A percentile compares a stretch with the other conserved stretches of the same genome.
These are phyloP conservation scores for Thalpophila matura DNA, from an alignment of 2,888 invertebrate species.

Conservation along the genomic window DNA sequence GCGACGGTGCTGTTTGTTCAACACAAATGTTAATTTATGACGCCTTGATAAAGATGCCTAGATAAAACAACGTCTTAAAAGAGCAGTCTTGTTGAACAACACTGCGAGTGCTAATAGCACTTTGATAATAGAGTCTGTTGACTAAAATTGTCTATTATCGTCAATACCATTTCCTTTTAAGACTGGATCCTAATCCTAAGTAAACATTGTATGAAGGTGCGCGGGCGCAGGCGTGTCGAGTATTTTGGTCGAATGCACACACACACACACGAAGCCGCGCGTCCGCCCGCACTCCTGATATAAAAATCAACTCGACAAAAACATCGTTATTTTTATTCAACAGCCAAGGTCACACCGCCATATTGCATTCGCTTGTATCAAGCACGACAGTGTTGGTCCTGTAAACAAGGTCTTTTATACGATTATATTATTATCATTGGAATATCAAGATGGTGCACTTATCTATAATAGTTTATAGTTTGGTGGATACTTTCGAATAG, in stretches of 20 bases:
- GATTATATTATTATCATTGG: slow-evolving; percentile 58
- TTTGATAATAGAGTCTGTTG: slow-evolving; percentile 68
- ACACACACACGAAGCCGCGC: slow-evolving; percentile 59
- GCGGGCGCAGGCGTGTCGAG: slow-evolving; percentile 53
- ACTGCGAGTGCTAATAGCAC: slow-evolving; percentile 77
- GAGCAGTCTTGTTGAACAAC: slow-evolving; percentile 60
- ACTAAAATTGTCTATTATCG: slow-evolving; percentile 60
- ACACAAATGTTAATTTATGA: slow-evolving; percentile 74
- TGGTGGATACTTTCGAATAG: neutral
- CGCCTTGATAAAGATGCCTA: slow-evolving; percentile 70
- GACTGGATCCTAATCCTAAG: slow-evolving; percentile 47
- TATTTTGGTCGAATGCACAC: slow-evolving; percentile 65
- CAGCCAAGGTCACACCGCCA: slow-evolving; percentile 85
- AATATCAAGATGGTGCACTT: slow-evolving; percentile 40
- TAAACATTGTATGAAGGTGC: slow-evolving; percentile 51
- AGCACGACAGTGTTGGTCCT: slow-evolving; percentile 76
- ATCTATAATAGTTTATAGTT: slow-evolving; percentile 9
- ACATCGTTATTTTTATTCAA: slow-evolving; percentile 87
- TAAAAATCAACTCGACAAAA: slow-evolving; percentile 85
- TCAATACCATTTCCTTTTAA: slow-evolving; percentile 48
- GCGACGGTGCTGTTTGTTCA: slow-evolving; percentile 72
- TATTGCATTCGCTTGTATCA: slow-evolving; percentile 82
- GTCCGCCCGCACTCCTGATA: slow-evolving; percentile 76
- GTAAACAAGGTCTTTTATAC: slow-evolving; percentile 80
- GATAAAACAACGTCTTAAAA: slow-evolving; percentile 57